Base-by-base conservation (phyloP, 1,140 invertebrate genomes). In the Scaptomyza pallida region DNA sequence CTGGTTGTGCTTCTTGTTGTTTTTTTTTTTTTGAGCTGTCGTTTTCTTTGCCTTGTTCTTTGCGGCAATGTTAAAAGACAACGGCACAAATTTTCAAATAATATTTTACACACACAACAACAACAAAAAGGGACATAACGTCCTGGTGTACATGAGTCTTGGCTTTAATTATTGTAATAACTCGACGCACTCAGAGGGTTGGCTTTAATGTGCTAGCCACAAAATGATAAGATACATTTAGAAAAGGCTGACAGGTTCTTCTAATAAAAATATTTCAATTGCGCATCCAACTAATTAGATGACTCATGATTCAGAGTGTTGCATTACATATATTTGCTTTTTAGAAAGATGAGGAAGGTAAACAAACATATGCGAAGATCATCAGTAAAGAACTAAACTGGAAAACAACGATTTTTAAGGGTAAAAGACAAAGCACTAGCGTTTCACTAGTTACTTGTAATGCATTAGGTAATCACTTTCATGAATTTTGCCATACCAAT, bases 61-160 rank as follows among this genome's bases (percentile, higher is more conserved):
- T 85, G 80, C 65, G 80, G 80, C 80, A 62, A 61, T 64, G 63
- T 50, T 52, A 61, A 4, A 73, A 82, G 79, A 70, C 73, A 77
- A 73, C 57, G 60, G 60, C 73, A 54, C 56, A 67, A 76, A 88
- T 72, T 88, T 83, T 65, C 69, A 81, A 86, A 85, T 67, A 86
- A 76, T 76, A 85, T 85, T 72, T 61, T 71, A 40, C 59, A 65
- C 40, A 56, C 13, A 16, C 5, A n/a, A 43, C 48, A 48, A 59
- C 16, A 52, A 37, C 13, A 16, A 43, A 44, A 43, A 54, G 40
- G 56, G 65, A 4, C 68, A 65, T 65, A 59, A 65, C 54, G 45
- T 33, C 44, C 12, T 12, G 10, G 3, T 12, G 33, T 12, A n/a
- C 45, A 55, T 54, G 43, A 68, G n/a, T 6, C 41, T 68, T 60